Evolutionary conservation across 2,888 invertebrate genomes (phyloP).

Genomic region (Himalopsyche kuldschensis): DNA sequence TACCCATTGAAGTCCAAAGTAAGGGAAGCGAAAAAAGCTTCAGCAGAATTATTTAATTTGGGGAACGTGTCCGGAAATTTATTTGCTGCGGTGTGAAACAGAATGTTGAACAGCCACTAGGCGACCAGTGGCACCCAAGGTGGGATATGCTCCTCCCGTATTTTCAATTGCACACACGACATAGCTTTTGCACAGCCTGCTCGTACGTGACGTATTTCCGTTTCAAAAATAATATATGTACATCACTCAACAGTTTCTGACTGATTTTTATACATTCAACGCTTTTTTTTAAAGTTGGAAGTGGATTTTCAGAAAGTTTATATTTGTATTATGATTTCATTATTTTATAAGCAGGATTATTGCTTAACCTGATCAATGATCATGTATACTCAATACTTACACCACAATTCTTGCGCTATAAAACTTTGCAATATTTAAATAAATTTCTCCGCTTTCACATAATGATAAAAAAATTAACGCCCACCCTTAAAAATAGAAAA

Average conservation of each 20-base stretch:
- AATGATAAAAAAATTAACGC: too few relatives aligned
- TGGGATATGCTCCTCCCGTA: neutral
- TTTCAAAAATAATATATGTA: neutral
- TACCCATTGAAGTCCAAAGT: too few relatives aligned
- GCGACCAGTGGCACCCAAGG: neutral
- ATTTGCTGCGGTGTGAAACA: neutral
- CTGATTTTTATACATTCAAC: neutral
- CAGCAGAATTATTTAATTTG: too few relatives aligned
- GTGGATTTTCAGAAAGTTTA: neutral
- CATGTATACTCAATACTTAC: too few relatives aligned
- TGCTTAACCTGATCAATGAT: too few relatives aligned
- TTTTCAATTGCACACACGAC: neutral
- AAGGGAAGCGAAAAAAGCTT: too few relatives aligned
- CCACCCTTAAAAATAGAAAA: too few relatives aligned
- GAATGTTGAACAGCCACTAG: neutral
- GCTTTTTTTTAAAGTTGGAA: neutral
- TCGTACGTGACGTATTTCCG: neutral
- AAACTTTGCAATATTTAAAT: too few relatives aligned
- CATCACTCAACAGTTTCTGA: neutral
- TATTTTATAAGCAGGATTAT: too few relatives aligned
- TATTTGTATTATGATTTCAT: too few relatives aligned
- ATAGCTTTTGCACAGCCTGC: neutral
- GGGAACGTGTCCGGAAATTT: neutral
- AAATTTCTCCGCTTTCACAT: too few relatives aligned
- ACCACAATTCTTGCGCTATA: too few relatives aligned